These are phyloP conservation scores for Agrilus cyanescens DNA, from an alignment of 2,888 invertebrate genomes.

Conservation along the genomic window DNA sequence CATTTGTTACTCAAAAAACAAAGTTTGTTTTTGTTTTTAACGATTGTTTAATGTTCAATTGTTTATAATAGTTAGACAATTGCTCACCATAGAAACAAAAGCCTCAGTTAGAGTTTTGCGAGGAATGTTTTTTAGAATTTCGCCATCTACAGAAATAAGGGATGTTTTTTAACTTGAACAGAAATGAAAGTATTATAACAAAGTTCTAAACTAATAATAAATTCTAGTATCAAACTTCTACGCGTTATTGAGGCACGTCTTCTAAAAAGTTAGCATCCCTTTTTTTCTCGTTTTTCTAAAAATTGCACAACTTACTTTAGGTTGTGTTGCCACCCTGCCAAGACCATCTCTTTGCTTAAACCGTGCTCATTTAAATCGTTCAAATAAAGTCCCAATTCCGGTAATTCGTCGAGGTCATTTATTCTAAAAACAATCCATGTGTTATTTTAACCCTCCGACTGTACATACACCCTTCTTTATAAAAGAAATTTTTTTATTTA, in stretches of 20 bases:
- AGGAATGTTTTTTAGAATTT: not conserved
- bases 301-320: slow-evolving; percentile 41
- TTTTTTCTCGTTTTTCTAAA: not conserved
- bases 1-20: too few species aligned
- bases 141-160: not conserved
- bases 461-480: slow-evolving; percentile 4
- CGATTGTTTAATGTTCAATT: too few species aligned
- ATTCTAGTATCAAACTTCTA: too few species aligned
- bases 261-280: not conserved
- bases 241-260: not conserved
- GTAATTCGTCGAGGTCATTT: slow-evolving; percentile 72
- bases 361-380: slow-evolving; percentile 81
- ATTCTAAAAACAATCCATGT: slow-evolving; percentile 49
- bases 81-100: not conserved
- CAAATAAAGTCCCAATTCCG: slow-evolving; percentile 64
- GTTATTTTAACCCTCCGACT: not conserved
- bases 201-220: not conserved
- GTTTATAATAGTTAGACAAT: too few species aligned
- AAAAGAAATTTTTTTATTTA: too few species aligned
- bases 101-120: not conserved
- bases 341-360: slow-evolving; percentile 67
- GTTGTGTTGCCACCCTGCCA: slow-evolving; percentile 76
- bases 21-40: too few species aligned
- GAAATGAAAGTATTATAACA: not conserved
- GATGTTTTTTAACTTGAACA: not conserved